These are phyloP conservation scores for Gymnoscopelus braueri DNA, from an alignment of 2,797 vertebrate genomes.

Conservation along the genomic window DNA sequence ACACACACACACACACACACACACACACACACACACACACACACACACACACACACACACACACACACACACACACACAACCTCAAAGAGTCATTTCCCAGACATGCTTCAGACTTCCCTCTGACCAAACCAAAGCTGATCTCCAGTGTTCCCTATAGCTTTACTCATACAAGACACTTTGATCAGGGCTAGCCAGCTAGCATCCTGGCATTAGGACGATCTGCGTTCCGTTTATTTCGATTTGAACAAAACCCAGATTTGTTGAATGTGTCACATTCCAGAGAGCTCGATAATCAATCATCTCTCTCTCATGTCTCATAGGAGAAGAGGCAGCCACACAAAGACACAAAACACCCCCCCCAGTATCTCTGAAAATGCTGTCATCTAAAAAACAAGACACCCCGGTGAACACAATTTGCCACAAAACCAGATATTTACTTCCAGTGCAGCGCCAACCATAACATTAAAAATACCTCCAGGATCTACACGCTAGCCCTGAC, in stretches of 20 bases:
- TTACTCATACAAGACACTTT: conserved; percentile 25
- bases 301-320: too few species aligned
- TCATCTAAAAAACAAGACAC: too few species aligned
- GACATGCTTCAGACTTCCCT: conserved; percentile 1
- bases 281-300: too few species aligned
- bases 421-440: too few species aligned
- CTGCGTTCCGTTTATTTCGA: conserved; percentile 2
- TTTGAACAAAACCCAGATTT: conserved; percentile 8
- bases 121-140: conserved; percentile 45
- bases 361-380: too few species aligned
- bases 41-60: neutral
- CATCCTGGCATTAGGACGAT: conserved; percentile 42
- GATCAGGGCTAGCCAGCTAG: conserved; percentile 35
- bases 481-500: conserved; percentile 6
- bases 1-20: conserved; percentile 1
- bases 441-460: conserved; percentile 28
- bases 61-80: neutral
- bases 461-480: conserved; percentile 43
- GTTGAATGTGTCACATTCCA: too few species aligned
- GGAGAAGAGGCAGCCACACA: too few species aligned
- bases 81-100: conserved; percentile 50
- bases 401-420: too few species aligned
- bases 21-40: neutral
- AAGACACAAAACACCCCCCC: too few species aligned
- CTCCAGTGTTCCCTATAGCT: conserved; percentile 44